Evolutionary conservation across 2,113 vertebrate species (phyloP).

Genomic region (Urocynchramus pylzowi): DNA sequence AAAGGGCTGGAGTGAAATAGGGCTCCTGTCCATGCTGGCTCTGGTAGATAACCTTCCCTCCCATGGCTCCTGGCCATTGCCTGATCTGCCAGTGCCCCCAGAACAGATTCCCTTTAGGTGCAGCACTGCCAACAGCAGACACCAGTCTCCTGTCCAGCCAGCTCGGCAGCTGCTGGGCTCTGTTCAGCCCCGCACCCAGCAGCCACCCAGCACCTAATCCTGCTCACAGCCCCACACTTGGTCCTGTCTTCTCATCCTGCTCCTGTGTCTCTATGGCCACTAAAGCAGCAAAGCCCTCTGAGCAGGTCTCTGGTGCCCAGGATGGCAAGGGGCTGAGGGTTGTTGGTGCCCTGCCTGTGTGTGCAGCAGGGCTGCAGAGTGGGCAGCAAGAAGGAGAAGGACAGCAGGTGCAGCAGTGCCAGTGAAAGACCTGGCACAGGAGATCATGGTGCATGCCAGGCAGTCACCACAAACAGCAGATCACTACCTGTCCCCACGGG

Average conservation of each 20-base stretch:
- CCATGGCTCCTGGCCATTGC: neutral
- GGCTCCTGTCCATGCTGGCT: neutral
- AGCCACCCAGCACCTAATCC: neutral
- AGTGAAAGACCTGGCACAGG: neutral
- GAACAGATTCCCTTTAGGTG: neutral
- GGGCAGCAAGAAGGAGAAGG: neutral
- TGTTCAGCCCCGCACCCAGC: neutral
- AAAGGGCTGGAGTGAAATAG: fast-evolving
- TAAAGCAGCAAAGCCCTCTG: neutral
- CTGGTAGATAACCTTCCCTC: neutral
- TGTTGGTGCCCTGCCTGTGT: neutral
- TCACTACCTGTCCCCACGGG: neutral
- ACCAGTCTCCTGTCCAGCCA: fast-evolving
- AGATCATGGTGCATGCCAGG: neutral
- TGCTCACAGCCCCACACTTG: neutral
- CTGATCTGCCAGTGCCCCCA: neutral
- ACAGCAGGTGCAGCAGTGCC: neutral
- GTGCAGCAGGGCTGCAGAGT: neutral
- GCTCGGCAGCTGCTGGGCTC: neutral
- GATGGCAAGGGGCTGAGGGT: neutral
- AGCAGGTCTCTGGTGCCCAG: neutral
- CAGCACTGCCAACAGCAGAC: neutral
- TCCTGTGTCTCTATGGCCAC: neutral
- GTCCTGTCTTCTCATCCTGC: neutral
- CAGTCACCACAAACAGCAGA: neutral